These are phyloP conservation scores for Argyresthia goedartella DNA, from an alignment of 2,888 invertebrate genomes.

Conservation along the genomic window DNA sequence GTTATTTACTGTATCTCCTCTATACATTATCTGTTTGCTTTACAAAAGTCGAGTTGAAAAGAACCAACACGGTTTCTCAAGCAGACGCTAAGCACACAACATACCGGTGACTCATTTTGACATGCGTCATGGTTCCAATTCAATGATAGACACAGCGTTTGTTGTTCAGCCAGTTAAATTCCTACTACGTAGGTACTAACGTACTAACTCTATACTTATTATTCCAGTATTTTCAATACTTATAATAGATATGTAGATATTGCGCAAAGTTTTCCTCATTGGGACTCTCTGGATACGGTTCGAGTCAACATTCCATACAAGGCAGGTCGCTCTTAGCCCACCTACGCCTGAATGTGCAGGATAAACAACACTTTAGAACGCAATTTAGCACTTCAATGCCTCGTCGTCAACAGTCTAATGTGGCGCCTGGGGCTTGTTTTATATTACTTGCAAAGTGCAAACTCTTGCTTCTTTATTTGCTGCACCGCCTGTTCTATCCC, in stretches of 20 bases:
- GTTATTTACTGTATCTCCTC: too few relatives aligned
- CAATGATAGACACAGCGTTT: too few relatives aligned
- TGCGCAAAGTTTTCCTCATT: constrained; percentile 33
- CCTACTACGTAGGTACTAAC: too few relatives aligned
- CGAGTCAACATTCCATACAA: constrained; percentile 57
- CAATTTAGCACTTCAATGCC: constrained; percentile 33
- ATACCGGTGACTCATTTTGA: too few relatives aligned
- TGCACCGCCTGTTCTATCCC: not conserved
- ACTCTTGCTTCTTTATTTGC: not conserved
- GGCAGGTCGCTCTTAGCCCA: constrained; percentile 42
- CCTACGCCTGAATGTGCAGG: constrained; percentile 35
- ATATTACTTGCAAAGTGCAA: not conserved
- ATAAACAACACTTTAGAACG: constrained; percentile 31
- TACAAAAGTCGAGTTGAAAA: too few relatives aligned
- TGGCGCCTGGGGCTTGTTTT: constrained; percentile 33
- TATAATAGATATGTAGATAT: not conserved
- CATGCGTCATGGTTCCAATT: too few relatives aligned
- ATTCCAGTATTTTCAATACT: too few relatives aligned
- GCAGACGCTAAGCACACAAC: too few relatives aligned
- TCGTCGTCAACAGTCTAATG: constrained; percentile 30
- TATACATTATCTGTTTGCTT: too few relatives aligned
- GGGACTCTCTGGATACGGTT: constrained; percentile 17
- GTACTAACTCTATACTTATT: too few relatives aligned
- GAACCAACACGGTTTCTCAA: too few relatives aligned
- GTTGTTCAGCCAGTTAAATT: too few relatives aligned